phyloP scores from a whole-genome alignment of 2,797 vertebrate genomes.

The Lithobates pipiens region DNA sequence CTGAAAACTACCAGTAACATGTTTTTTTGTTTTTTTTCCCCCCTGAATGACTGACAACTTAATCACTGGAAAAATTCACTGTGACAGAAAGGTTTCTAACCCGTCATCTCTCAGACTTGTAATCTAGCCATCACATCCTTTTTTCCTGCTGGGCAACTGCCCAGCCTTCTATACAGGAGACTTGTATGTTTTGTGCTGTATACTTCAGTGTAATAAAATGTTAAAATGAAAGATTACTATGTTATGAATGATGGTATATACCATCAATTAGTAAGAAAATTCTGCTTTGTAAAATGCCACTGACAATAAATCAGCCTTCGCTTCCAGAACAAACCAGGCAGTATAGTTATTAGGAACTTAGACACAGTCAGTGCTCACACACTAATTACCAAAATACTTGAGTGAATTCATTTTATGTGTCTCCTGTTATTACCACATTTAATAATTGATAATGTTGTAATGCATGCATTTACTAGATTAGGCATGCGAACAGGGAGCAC shows the following conservation, averaged over 20 bases:
- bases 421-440: background rate
- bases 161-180: background rate
- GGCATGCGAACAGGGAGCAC: background rate
- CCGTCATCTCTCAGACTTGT: background rate
- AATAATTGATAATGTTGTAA: background rate
- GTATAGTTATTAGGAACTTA: background rate
- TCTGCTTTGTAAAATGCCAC: background rate
- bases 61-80: slow-evolving; percentile 10
- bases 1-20: too few species aligned
- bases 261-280: background rate
- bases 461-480: background rate
- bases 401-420: background rate
- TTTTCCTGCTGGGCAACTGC: background rate
- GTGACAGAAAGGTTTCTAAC: background rate
- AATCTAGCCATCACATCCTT: slow-evolving; percentile 1
- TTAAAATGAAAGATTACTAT: background rate
- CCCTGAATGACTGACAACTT: background rate
- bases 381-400: background rate
- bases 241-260: background rate
- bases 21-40: background rate
- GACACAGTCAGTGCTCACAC: background rate
- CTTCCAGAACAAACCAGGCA: slow-evolving; percentile 1
- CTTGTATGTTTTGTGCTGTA: background rate
- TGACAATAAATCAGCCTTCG: slow-evolving; percentile 1
- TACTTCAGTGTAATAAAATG: background rate